These are phyloP conservation scores for Elachura formosa DNA, from an alignment of 2,113 vertebrate species.

Conservation along the genomic window DNA sequence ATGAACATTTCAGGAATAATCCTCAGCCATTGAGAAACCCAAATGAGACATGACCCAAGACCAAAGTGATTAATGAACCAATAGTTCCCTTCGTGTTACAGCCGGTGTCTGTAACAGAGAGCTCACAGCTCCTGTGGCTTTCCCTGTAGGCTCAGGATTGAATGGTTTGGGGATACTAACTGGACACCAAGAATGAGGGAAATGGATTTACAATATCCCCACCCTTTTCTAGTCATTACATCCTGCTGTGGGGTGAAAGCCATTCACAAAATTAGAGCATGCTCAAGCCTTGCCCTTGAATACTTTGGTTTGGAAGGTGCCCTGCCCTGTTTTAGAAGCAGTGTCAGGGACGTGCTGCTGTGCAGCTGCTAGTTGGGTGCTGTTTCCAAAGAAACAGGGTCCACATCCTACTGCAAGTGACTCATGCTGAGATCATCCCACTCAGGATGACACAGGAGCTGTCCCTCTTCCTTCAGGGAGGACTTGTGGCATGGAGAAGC, in stretches of 20 bases:
- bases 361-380: conserved; percentile 60
- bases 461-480: conserved; percentile 9
- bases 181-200: neutral
- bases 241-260: neutral
- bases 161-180: neutral
- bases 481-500: neutral
- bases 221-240: neutral
- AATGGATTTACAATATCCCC: neutral
- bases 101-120: neutral
- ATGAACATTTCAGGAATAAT: neutral
- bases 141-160: neutral
- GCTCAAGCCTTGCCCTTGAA: conserved; percentile 55
- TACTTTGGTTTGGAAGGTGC: conserved; percentile 46
- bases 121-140: neutral
- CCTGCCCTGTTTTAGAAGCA: conserved; percentile 60
- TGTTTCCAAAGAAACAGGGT: conserved; percentile 44
- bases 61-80: neutral
- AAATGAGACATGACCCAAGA: neutral
- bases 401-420: conserved; percentile 15
- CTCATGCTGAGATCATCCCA: conserved; percentile 25
- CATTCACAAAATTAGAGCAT: conserved; percentile 1
- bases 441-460: neutral
- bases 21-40: neutral
- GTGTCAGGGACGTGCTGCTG: conserved; percentile 23
- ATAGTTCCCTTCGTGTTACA: neutral